A percentile compares a stretch with the other conserved stretches of the same genome.
Evolutionary conservation across 2,888 invertebrate species (phyloP).

Genomic region (Sisyra terminalis): DNA sequence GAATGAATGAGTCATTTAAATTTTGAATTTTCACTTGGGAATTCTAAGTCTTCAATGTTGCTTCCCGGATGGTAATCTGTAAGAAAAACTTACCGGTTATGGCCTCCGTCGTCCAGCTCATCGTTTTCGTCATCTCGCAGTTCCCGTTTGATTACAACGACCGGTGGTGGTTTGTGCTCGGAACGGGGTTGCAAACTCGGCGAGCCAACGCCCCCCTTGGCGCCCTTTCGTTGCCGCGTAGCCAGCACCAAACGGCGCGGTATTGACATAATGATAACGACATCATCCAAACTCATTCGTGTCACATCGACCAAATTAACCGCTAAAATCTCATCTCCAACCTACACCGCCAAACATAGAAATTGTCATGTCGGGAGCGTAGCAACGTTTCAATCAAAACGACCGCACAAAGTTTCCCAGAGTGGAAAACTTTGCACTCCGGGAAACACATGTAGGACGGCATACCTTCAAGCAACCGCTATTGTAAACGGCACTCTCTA

Average conservation of each 20-base stretch:
- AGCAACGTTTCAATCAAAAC: not conserved
- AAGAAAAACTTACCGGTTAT: conserved; percentile 21
- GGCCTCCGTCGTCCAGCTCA: conserved; percentile 23
- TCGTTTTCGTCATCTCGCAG: conserved; percentile 66
- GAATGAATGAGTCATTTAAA: conserved; percentile 1
- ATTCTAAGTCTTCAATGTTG: not conserved
- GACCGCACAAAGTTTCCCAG: not conserved
- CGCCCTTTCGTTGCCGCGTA: conserved; percentile 69
- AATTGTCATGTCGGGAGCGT: not conserved
- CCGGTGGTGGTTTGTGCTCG: conserved; percentile 78
- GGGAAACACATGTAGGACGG: not conserved
- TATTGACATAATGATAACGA: conserved; percentile 98
- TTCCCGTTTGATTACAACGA: conserved; percentile 80
- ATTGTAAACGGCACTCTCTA: conserved; percentile 93
- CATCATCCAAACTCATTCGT: conserved; percentile 96
- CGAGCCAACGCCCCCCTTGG: conserved; percentile 29
- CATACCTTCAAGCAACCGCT: conserved; percentile 80
- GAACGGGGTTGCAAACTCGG: conserved; percentile 45
- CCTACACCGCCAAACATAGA: conserved; percentile 30
- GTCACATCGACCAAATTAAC: conserved; percentile 97
- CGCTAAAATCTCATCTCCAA: conserved; percentile 95
- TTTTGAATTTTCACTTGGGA: not conserved
- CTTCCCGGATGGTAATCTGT: conserved; percentile 19
- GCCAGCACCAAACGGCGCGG: conserved; percentile 88
- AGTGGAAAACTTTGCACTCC: not conserved